phyloP scores from a whole-genome alignment of 2,888 invertebrate genomes.

The Drosophila anceps region DNA sequence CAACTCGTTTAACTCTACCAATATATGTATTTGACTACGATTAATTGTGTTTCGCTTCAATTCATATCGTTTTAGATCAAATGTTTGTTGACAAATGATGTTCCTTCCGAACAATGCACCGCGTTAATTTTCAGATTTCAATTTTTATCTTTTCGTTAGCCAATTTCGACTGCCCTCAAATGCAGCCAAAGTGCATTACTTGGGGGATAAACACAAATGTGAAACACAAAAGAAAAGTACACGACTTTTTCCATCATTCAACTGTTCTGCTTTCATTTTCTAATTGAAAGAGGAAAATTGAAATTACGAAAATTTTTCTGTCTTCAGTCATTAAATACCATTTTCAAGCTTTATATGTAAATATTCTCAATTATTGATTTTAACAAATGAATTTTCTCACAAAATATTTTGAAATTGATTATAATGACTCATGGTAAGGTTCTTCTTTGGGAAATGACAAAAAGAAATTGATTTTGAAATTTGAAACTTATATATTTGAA shows the following conservation, averaged over 20 bases:
- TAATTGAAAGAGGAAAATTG: not conserved
- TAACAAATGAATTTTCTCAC: too few species aligned
- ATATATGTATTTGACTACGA: constrained; percentile 19
- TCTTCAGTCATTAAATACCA: not conserved
- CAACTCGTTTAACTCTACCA: constrained; percentile 44
- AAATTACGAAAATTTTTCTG: not conserved
- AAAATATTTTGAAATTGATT: too few species aligned
- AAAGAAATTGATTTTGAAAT: too few species aligned
- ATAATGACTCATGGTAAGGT: too few species aligned
- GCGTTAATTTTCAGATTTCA: not conserved
- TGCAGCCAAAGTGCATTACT: constrained; percentile 31
- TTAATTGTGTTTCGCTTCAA: constrained; percentile 38
- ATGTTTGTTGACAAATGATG: constrained; percentile 2
- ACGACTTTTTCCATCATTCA: constrained; percentile 37
- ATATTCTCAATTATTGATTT: too few species aligned
- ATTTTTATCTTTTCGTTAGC: not conserved
- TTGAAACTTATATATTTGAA: too few species aligned
- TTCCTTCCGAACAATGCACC: constrained; percentile 42
- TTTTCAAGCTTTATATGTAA: not conserved
- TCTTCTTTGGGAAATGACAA: too few species aligned
- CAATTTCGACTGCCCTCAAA: constrained; percentile 16
- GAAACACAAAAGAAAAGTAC: constrained; percentile 8
- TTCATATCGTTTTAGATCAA: constrained; percentile 10
- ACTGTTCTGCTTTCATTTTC: not conserved
- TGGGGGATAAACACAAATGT: constrained; percentile 28